These are phyloP conservation scores for Rhombomys opimus DNA, from an alignment of 2,113 vertebrate species.

Conservation along the genomic window DNA sequence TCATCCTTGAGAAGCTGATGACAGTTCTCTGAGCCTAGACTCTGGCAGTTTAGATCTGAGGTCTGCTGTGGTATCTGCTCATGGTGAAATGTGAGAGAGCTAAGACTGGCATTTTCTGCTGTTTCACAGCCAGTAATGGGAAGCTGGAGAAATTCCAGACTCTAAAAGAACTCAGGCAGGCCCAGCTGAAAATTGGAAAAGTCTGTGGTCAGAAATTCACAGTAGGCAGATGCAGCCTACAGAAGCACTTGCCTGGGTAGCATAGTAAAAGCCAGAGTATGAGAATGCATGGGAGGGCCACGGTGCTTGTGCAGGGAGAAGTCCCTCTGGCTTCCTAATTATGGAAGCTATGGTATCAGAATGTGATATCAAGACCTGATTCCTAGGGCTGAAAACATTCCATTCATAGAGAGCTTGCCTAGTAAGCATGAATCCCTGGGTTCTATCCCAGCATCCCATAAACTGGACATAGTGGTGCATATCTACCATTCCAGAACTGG, in stretches of 20 bases:
- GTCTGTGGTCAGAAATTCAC: not conserved
- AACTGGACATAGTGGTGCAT: not conserved
- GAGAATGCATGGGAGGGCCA: fast-evolving
- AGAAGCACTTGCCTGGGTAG: not conserved
- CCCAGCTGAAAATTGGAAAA: conserved; percentile 39
- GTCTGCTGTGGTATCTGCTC: conserved; percentile 57
- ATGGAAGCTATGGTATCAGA: not conserved
- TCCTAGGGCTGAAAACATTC: not conserved
- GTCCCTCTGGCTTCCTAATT: not conserved
- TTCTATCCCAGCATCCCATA: not conserved
- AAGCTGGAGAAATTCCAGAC: conserved; percentile 57
- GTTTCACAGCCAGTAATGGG: conserved; percentile 61
- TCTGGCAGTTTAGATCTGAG: conserved; percentile 25
- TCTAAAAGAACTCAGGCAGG: conserved; percentile 58
- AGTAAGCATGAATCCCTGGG: not conserved
- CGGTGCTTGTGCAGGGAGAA: not conserved
- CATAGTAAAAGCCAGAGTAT: not conserved
- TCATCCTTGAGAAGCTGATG: not conserved
- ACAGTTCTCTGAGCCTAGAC: not conserved
- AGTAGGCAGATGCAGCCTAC: not conserved
- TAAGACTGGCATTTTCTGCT: conserved; percentile 67
- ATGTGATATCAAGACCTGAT: not conserved
- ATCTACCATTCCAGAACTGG: not conserved
- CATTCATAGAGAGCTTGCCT: not conserved
- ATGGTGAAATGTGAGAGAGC: conserved; percentile 51